A percentile compares a stretch with the other conserved stretches of the same genome.
phyloP scores from a whole-genome alignment of 2,888 invertebrate genomes.

The Gastrophysa polygoni region DNA sequence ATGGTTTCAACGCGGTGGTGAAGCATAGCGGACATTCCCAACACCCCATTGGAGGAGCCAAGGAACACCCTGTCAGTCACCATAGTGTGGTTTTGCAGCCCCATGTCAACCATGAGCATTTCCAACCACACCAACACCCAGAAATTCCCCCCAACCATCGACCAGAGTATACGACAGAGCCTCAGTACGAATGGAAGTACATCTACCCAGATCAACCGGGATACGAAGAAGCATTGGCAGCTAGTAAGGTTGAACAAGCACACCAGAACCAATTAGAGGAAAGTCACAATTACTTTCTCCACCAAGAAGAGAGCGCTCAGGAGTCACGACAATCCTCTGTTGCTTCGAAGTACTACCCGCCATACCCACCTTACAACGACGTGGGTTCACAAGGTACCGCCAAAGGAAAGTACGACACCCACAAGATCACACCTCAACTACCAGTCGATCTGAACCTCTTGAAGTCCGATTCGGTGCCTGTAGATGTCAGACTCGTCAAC shows the following conservation, averaged over 20 bases:
- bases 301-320: conserved; percentile 35
- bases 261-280: conserved; percentile 13
- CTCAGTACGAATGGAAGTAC: conserved; percentile 20
- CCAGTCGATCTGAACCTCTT: conserved; percentile 47
- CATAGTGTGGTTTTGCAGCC: conserved; percentile 37
- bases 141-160: neutral
- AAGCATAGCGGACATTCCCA: conserved; percentile 61
- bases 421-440: conserved; percentile 18
- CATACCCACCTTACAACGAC: conserved; percentile 7
- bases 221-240: conserved; percentile 24
- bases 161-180: neutral
- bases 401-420: conserved; percentile 15
- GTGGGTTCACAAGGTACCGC: conserved; percentile 14
- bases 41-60: conserved; percentile 44
- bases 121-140: conserved; percentile 13
- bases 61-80: conserved; percentile 40
- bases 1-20: conserved; percentile 65
- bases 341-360: conserved; percentile 14
- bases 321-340: conserved; percentile 35
- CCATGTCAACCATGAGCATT: conserved; percentile 16
- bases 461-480: conserved; percentile 41
- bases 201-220: conserved; percentile 25
- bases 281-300: conserved; percentile 32
- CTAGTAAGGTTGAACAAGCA: neutral
- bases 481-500: conserved; percentile 45